phyloP scores from a whole-genome alignment of 2,888 invertebrate species.

The Cerastis leucographa region DNA sequence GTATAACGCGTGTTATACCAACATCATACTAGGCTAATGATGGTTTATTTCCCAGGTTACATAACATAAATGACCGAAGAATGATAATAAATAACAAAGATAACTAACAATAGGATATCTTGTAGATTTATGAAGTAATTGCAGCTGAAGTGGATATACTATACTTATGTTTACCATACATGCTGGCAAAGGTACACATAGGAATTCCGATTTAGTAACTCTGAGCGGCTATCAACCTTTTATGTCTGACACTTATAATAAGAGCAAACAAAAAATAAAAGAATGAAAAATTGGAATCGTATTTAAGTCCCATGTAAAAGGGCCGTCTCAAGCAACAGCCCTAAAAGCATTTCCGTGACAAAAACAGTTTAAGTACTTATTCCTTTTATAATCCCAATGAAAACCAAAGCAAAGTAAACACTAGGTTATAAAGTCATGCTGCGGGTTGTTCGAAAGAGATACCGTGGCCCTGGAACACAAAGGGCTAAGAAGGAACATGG shows the following conservation, averaged over 20 bases:
- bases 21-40: slow-evolving; percentile 6
- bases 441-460: no score
- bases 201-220: background rate
- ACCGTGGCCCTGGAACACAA: no score
- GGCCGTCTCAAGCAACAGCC: background rate
- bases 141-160: background rate
- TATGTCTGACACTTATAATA: background rate
- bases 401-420: slow-evolving; percentile 16
- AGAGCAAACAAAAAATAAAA: slow-evolving; percentile 6
- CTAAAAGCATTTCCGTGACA: background rate
- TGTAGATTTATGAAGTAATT: slow-evolving; percentile 14
- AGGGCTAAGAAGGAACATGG: no score
- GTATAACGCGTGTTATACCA: background rate
- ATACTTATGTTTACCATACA: background rate
- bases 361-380: background rate
- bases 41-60: slow-evolving; percentile 24
- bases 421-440: slow-evolving; percentile 1
- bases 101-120: slow-evolving; percentile 8
- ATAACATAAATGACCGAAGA: background rate
- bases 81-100: background rate
- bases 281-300: no score
- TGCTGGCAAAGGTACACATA: background rate
- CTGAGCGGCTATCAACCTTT: slow-evolving; percentile 5
- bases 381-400: slow-evolving; percentile 11
- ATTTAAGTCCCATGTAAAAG: no score